Base-by-base conservation (phyloP, 2,888 invertebrate species). In the Disparrhopalites patrizii region DNA sequence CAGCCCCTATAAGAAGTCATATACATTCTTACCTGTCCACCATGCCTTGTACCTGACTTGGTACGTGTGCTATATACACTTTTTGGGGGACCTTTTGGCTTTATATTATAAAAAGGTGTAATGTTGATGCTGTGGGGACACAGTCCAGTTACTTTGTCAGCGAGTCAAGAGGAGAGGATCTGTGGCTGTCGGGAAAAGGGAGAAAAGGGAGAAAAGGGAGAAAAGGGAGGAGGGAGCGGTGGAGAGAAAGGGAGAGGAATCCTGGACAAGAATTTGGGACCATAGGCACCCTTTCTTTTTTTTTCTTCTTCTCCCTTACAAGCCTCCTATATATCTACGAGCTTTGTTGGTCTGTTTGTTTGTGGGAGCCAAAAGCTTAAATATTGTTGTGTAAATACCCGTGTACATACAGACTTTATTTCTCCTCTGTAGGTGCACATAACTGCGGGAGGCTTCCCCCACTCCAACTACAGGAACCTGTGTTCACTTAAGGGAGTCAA, bases 81-180 rank as follows among this genome's bases (percentile, higher is more conserved):
- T 51, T 33, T 36, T 57, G 7, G 60, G 30, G 31, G 51, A n/a
- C n/a, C n/a, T n/a, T n/a, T n/a, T n/a, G n/a, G n/a, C n/a, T n/a
- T n/a, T n/a, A 27, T 30, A 20, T 61, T 15, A 13, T 36, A 20
- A 47, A 25, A 20, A 3, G 36, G 15, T 8, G 13, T 56, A 10
- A 33, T 47, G 60, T 18, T 60, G 60, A 23, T 50, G 50, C 51
- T 51, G n/a, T 61, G 61, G 51, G 61, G 61, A 61, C 61, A 51
- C 51, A 51, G 51, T 61, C 61, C 61, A 61, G 61, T 61, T 61
- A 61, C 36, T 51, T 51, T 43, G 60, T 60, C 60, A 60, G 33
- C 47, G 47, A 23, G 47, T 18, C 47, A 47, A 25, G 8, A 7
- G 20, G 20, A 47, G 25, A 47, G 47, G 47, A 23, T 20, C 20